Base-by-base conservation (phyloP, 1,140 invertebrate species). In the Tribolium castaneum region DNA sequence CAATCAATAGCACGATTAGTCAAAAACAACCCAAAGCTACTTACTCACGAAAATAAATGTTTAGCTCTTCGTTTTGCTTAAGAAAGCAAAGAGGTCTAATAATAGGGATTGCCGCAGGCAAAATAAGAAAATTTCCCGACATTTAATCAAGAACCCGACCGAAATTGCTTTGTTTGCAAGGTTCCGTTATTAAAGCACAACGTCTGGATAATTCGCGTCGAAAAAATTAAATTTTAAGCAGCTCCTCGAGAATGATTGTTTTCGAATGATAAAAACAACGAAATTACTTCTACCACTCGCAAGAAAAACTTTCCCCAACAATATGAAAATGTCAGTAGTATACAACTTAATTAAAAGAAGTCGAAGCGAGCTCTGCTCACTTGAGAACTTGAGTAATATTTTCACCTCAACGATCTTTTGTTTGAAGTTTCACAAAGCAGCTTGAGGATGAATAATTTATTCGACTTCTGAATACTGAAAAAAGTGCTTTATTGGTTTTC, bases 291-390 rank as follows among this genome's bases (percentile, higher is more conserved):
- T n/a, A 35, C 30, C 59, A 35, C n/a, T 35, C 59, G 4, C 14
- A 30, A 59, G 22, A n/a, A 22, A 59, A 59, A 16, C 19, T 59
- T 59, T 25, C 9, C 6, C 5, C 30, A 25, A 13, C 25, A 30
- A 66, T 66, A 66, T 66, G 59, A 66, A 66, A 66, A 66, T 66
- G 59, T 66, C 59, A 66, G 59, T 66, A 34, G 25, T 35, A 14
- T 59, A 59, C 54, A 59, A 66, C 59, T 66, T 66, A 66, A 66
- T 66, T 66, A 66, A 66, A 35, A 66, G 10, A 66, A 66, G 59
- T 66, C 25, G 59, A 66, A 35, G 59, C 59, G n/a, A 12, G 22
- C 54, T 25, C 7, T 66, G 59, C 59, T 66, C 30, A 35, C 59
- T 66, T 13, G 25, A 35, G 13, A 66, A 66, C 59, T 66, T 66